Base-by-base conservation (phyloP, 2,888 invertebrate genomes). In the Platycheirus albimanus region DNA sequence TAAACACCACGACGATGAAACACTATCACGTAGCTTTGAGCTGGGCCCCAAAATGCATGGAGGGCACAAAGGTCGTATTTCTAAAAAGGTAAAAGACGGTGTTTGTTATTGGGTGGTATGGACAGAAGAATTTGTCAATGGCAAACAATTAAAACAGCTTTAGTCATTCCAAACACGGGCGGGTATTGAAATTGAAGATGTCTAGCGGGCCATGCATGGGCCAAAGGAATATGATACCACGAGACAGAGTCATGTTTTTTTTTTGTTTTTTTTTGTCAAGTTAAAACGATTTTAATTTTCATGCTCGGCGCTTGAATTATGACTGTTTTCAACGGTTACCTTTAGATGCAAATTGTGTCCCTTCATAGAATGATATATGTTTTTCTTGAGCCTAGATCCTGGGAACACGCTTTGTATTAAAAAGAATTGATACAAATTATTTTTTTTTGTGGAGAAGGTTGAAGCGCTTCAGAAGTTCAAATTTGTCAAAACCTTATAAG, bases 151-250 rank as follows among this genome's bases (percentile, higher is more conserved):
- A 33, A 1, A 33, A 33, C 71, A 72, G 66, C 63, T n/a, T 41
- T 10, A 51, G 45, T 69, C 43, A 15, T 33, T 28, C 33, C 19
- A 54, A 51, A 64, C 49, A 67, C 66, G 71, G 17, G 36, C 49
- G 13, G 49, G 56, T 30, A 49, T n/a, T 74, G 77, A 77, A 83
- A 83, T 83, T 58, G 24, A 77, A 81, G 76, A 72, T 81, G 71
- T 49, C 83, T 49, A 30, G 43, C n/a, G n/a, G 30, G 58, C 58
- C 24, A 54, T 61, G 58, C 24, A 58, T 15, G 64, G 19, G n/a
- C 28, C 6, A 54, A 49, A 64, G 76, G 77, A 81, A 77, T 67
- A 41, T 63, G 77, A 78, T 54, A 78, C 28, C 72, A 69, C 51
- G 49, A 81, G 69, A 75, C 64, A 36, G 13, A 5, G 45, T 36